Evolutionary conservation across 1,140 invertebrate genomes (phyloP).

Genomic region (Drosophila seguyi): DNA sequence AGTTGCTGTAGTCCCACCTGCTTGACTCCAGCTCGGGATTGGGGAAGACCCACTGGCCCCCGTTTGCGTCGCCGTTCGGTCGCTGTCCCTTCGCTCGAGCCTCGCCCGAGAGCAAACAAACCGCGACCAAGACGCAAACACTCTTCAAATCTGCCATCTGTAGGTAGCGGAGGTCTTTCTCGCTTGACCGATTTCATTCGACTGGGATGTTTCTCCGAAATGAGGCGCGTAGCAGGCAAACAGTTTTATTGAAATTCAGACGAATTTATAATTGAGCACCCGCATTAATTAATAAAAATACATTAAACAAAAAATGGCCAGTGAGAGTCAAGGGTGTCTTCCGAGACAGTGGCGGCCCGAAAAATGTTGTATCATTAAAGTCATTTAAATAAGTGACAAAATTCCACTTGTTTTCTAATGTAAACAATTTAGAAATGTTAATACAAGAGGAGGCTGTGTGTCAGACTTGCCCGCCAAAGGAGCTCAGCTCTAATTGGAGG

Average conservation of each 20-base stretch:
- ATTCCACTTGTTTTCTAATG: not conserved
- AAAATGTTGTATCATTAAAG: constrained; percentile 11
- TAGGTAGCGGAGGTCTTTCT: constrained; percentile 23
- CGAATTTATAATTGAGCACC: constrained; percentile 56
- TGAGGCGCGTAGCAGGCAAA: constrained; percentile 20
- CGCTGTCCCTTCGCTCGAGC: constrained; percentile 26
- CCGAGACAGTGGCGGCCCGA: not conserved
- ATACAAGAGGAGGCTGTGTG: not conserved
- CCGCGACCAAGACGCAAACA: constrained; percentile 1
- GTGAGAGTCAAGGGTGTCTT: constrained; percentile 8
- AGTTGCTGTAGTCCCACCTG: constrained; percentile 45
- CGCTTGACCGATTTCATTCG: constrained; percentile 34
- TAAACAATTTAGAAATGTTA: not conserved
- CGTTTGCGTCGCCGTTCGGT: not conserved
- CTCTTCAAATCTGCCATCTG: constrained; percentile 26
- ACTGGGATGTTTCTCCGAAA: constrained; percentile 35
- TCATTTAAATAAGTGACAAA: constrained; percentile 11
- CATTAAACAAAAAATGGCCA: constrained; percentile 45
- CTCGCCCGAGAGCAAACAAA: constrained; percentile 17
- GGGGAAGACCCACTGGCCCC: constrained; percentile 12
- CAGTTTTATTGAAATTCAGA: constrained; percentile 48
- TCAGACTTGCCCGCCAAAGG: not conserved
- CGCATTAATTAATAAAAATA: constrained; percentile 66
- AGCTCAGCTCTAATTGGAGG: too few species aligned
- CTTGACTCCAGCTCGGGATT: constrained; percentile 23